These are phyloP conservation scores for Rotaria socialis DNA, from an alignment of 2,888 invertebrate genomes.

Conservation along the genomic window DNA sequence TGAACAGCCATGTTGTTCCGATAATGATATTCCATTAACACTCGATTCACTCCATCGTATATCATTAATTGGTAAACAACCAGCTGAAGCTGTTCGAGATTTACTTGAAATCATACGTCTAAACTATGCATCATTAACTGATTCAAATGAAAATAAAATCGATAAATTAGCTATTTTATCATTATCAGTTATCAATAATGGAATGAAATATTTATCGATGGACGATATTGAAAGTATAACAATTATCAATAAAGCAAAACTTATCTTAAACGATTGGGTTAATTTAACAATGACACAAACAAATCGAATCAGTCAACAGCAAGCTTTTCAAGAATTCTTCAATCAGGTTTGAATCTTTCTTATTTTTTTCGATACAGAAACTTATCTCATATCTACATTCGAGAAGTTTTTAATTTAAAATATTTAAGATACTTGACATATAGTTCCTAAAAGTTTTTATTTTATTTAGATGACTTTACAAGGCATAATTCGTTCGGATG, in stretches of 20 bases:
- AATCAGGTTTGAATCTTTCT: neutral
- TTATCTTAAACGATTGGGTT: conserved; percentile 17
- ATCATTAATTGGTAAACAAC: conserved; percentile 33
- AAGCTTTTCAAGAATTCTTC: conserved; percentile 1
- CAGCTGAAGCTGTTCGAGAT: conserved; percentile 36
- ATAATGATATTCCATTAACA: conserved; percentile 18
- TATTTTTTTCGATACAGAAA: too few relatives aligned
- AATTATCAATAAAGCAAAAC: neutral
- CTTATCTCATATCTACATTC: too few relatives aligned
- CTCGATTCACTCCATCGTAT: conserved; percentile 31
- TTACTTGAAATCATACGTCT: conserved; percentile 11
- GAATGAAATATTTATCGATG: conserved; percentile 2
- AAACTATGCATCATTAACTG: conserved; percentile 14
- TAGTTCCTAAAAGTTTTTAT: neutral
- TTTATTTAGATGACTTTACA: conserved; percentile 78
- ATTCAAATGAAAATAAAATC: conserved; percentile 23
- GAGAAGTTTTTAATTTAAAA: too few relatives aligned
- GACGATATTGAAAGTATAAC: conserved; percentile 30
- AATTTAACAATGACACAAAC: conserved; percentile 17
- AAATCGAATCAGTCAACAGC: conserved; percentile 25
- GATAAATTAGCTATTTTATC: conserved; percentile 32
- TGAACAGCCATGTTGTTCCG: conserved; percentile 67
- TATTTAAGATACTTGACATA: neutral
- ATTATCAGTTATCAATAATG: conserved; percentile 31
- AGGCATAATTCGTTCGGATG: conserved; percentile 92